A percentile compares a stretch with the other conserved stretches of the same genome.
phyloP scores from a whole-genome alignment of 2,888 invertebrate genomes.

The Ashinkailepas kermadecensis region DNA sequence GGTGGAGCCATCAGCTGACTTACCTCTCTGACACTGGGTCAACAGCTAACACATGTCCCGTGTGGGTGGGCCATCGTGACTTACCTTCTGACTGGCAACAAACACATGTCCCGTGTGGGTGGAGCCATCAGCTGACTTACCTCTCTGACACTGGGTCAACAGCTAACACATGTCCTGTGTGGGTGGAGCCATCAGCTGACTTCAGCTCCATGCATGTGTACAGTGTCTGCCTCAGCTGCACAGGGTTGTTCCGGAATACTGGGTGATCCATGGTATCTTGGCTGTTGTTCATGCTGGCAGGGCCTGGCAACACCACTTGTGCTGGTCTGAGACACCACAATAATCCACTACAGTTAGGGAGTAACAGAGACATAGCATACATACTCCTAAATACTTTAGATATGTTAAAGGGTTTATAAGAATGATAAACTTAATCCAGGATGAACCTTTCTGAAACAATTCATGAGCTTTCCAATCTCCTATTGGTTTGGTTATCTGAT shows the following conservation, averaged over 20 bases:
- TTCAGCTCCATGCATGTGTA: not conserved
- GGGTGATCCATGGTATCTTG: not conserved
- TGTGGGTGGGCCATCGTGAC: not conserved
- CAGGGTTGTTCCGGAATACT: not conserved
- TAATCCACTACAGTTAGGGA: too few relatives aligned
- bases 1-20: not conserved
- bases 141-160: slow-evolving; percentile 5
- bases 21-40: too few relatives aligned
- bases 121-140: not conserved
- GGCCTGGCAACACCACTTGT: too few relatives aligned
- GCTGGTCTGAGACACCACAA: too few relatives aligned
- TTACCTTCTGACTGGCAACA: slow-evolving; percentile 2
- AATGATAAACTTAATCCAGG: too few relatives aligned
- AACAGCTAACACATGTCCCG: not conserved
- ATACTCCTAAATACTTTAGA: too few relatives aligned
- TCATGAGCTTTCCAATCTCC: too few relatives aligned
- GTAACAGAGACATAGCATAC: too few relatives aligned
- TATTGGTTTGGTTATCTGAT: too few relatives aligned
- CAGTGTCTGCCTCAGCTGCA: not conserved
- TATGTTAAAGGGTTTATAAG: too few relatives aligned
- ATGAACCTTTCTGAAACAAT: too few relatives aligned
- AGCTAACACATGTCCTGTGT: not conserved
- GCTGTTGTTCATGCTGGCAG: not conserved
- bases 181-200: not conserved
- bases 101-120: not conserved